Evolutionary conservation across 2,797 vertebrate genomes (phyloP), one percentile per base, ranked within the genome.

Genomic region (Borostomias antarcticus): DNA sequence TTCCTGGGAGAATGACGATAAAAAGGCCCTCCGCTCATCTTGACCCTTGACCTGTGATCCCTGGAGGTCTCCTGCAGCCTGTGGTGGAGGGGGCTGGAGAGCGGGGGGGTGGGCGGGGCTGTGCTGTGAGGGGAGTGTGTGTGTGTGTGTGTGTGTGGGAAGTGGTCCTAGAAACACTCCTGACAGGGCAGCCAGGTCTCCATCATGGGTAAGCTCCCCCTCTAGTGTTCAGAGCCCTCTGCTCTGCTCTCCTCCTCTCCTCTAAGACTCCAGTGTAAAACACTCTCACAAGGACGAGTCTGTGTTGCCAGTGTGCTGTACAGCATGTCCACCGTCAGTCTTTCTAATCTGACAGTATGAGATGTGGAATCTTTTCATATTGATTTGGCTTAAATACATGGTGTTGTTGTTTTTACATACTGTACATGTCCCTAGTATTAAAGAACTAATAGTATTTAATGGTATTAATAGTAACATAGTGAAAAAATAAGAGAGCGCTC

Each of bases 151-250:
- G 66, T 84, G 82, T 77, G 71, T 86, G 85, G 88, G 82, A 79
- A 85, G 89, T 89, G 89, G 79, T 82, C 81, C 89, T 81, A 84
- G 74, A 87, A 80, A 69, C 87, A 85, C 89, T 90, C 80, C 83
- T 92, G 83, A 86, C 86, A 84, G 79, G 86, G 84, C 87, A 80
- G 80, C 84, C 64, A 82, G 87, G 19, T 35, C 86, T 91, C 80
- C 90, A 86, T 87, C 92, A 93, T 82, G 94, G 95, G 73, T 95
- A 96, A 99, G 95, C 93, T 95, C 95, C 95, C 96, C 96, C 95
- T 96, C 96, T 98, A 99, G 96, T 95, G 96, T 98, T 96, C 95
- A 90, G 74, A 89, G 87, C 83, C 87, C 90, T 91, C 68, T 53
- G 58, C 37, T 77, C 72, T 54, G 66, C 69, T 77, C 59, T 47